Percentiles rank a stretch among this genome's conserved stretches.
These are phyloP conservation scores for Propsilocerus akamusi DNA, from an alignment of 1,140 invertebrate species.

Conservation along the genomic window DNA sequence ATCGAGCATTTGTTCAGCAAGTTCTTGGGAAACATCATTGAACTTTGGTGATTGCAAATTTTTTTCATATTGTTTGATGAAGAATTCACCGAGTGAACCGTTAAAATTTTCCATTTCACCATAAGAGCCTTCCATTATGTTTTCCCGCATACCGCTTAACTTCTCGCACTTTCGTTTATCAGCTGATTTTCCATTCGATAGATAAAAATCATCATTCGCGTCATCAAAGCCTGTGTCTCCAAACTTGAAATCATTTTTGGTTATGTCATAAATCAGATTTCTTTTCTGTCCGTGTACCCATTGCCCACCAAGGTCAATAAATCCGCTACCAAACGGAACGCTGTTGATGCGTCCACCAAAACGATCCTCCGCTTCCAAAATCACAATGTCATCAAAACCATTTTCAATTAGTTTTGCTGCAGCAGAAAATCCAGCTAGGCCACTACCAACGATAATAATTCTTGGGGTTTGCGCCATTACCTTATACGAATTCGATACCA, in stretches of 20 bases:
- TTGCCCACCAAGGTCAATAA: constrained; percentile 64
- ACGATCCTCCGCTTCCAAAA: constrained; percentile 57
- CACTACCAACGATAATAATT: constrained; percentile 52
- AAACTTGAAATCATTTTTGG: constrained; percentile 32
- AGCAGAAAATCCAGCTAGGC: constrained; percentile 55
- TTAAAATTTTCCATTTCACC: constrained; percentile 14
- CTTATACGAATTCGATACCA: no score
- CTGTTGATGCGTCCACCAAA: constrained; percentile 56
- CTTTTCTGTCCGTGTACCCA: constrained; percentile 60
- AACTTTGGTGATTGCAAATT: constrained; percentile 13
- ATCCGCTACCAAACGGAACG: constrained; percentile 48
- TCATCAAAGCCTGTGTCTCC: constrained; percentile 15
- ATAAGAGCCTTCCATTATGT: constrained; percentile 12
- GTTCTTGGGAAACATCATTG: constrained; percentile 10
- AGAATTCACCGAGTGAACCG: constrained; percentile 27
- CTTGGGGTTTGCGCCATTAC: no score
- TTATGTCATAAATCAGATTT: constrained; percentile 46
- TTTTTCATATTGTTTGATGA: constrained; percentile 13
- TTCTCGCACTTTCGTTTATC: constrained; percentile 12
- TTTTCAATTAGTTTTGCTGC: constrained; percentile 46
- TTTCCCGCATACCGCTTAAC: constrained; percentile 14
- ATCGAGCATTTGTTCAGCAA: constrained; percentile 26
- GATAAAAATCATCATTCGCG: constrained; percentile 19
- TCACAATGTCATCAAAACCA: constrained; percentile 43
- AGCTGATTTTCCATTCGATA: constrained; percentile 20